Evolutionary conservation across 2,113 vertebrate species (phyloP), one percentile per base, ranked within the genome.

Genomic region (Gopherus evgoodei): DNA sequence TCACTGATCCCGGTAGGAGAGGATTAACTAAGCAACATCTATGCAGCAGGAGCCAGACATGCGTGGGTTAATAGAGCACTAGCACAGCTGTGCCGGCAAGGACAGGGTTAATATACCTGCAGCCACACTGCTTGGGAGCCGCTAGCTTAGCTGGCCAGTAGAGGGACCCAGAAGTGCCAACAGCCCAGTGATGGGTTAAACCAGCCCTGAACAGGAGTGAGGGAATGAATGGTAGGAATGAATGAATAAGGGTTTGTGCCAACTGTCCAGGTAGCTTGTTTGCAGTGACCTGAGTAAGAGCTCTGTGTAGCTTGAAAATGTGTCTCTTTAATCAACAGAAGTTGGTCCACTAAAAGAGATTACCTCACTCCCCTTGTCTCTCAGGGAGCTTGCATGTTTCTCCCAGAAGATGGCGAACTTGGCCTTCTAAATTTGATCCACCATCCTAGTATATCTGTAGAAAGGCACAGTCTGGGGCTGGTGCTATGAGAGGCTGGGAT

Each of bases 361-460:
- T 38, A 72, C 35, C 65, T 72, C 65, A 38, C n/a, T 5, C 17
- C 38, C n/a, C n/a, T 72, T 69, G n/a, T 72, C n/a, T 72, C 19
- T 72, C 19, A 38, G 83, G 50, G 35, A 35, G 49, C 0, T 0
- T 72, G 11, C 24, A 11, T 38, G 3, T 62, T 93, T 95, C 59
- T 1, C 72, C 97, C 97, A 96, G 97, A 81, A 98, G 97, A 84
- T 97, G 97, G 97, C 93, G 94, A 91, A 69, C 96, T 93, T 88
- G 94, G 79, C 72, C 90, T 97, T 96, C 81, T 25, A 1, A 72
- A 72, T 94, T 35, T 86, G 42, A 2, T 79, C 35, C 54, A 49
- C 47, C 25, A 2, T 79, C 7, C 47, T 52, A 7, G 87, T 42
- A 59, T 79, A 54, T 47, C 2, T 3, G 21, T 52, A n/a, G 81